Conservation (phyloP, 2,797 vertebrate species). For the Streptopelia turtur region DNA sequence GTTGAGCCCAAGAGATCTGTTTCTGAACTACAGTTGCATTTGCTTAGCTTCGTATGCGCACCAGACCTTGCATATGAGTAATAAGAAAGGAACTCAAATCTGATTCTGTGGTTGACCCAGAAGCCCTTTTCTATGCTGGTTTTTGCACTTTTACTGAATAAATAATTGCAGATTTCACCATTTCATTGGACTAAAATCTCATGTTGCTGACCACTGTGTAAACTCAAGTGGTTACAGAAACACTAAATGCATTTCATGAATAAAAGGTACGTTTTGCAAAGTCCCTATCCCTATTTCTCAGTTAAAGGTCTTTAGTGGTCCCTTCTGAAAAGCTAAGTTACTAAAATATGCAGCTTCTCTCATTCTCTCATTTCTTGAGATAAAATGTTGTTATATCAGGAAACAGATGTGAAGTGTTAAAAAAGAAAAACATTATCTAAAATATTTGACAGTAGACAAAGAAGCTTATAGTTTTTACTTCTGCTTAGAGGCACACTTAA, state of each 20-base stretch:
- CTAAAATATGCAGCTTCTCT: background rate
- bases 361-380: background rate
- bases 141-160: background rate
- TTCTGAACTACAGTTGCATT: background rate
- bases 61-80: background rate
- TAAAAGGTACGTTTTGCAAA: fast-evolving
- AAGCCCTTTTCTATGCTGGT: background rate
- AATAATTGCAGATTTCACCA: background rate
- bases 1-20: background rate
- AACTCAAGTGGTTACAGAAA: background rate
- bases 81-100: background rate
- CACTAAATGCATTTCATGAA: background rate
- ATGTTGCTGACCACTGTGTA: background rate
- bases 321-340: background rate
- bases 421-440: background rate
- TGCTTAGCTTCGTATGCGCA: background rate
- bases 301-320: background rate
- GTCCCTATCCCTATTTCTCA: background rate
- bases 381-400: background rate
- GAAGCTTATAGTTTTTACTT: background rate
- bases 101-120: background rate
- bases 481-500: background rate
- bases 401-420: background rate
- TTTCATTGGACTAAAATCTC: background rate
- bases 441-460: background rate